A percentile compares a stretch with the other conserved stretches of the same genome.
Conservation (phyloP, 2,113 vertebrate genomes). For the Datnioides undecimradiatus region DNA sequence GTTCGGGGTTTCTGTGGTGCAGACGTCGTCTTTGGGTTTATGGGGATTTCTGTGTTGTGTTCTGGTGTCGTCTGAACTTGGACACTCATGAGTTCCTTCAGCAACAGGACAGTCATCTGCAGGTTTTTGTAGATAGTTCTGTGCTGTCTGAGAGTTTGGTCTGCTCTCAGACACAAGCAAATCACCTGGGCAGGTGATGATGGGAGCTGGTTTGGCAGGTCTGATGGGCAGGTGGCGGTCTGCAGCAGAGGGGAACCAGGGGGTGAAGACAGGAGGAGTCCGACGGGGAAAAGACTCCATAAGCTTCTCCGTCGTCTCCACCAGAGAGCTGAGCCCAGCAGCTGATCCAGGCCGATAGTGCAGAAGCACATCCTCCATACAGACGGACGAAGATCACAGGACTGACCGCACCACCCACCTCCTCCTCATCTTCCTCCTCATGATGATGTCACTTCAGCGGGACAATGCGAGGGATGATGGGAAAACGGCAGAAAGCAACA, state of each 20-base stretch:
- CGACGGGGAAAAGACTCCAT: conserved; percentile 85
- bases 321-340: conserved; percentile 63
- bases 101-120: too few species aligned
- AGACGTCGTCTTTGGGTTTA: background rate
- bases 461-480: background rate
- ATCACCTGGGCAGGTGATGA: conserved; percentile 57
- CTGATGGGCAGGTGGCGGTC: conserved; percentile 80
- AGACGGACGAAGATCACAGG: background rate
- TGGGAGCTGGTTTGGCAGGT: conserved; percentile 84
- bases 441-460: background rate
- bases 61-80: background rate
- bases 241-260: conserved; percentile 84
- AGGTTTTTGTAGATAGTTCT: background rate
- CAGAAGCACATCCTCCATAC: conserved; percentile 89
- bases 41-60: background rate
- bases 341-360: conserved; percentile 80
- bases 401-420: background rate
- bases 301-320: conserved; percentile 82
- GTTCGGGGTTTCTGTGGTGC: conserved; percentile 29
- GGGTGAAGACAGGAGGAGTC: conserved; percentile 80
- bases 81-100: background rate
- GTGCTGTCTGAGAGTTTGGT: background rate
- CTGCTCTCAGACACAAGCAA: background rate
- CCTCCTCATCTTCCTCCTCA: conserved; percentile 20
- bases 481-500: background rate